Base-by-base conservation (phyloP, 2,888 invertebrate species). In the Agrotis exclamationis region DNA sequence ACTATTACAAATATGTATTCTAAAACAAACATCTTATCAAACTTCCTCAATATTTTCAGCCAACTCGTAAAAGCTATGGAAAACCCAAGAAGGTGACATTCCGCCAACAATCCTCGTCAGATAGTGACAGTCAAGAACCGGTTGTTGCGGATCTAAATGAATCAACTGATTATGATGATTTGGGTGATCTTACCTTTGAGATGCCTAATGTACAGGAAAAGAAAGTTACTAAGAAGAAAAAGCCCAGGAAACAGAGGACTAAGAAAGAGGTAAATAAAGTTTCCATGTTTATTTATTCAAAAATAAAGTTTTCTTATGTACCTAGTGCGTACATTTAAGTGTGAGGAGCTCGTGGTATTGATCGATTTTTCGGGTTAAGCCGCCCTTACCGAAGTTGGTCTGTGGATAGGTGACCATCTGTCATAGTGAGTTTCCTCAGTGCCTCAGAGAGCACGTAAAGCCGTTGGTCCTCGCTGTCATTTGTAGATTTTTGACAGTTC, bases 21-120 rank as follows among this genome's bases (percentile, higher is more conserved):
- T n/a, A n/a, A n/a, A n/a, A n/a, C n/a, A n/a, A 28, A 28, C 5
- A 33, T 33, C 3, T 50, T 22, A 77, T 14, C 1, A 22, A n/a
- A 53, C 2, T n/a, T 1, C 6, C 62, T 69, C 3, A 2, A 64
- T 0, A 24, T 47, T 93, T 89, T 14, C 92, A 96, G 96, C 92
- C 91, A 39, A 83, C 85, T 4, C 90, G 95, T 48, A 96, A 95
- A 81, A 96, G 96, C 76, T 96, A 96, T 70, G 91, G 93, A 1
- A 96, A 95, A 86, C 77, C 91, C 1, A 95, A 95, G 79, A 96
- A 93, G 73, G 94, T 95, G 5, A 85, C 92, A 70, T 95, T 95
- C 87, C 85, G 79, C 0, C 90, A 92, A 51, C 79, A 69, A 28
- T 89, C 92, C 4, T 72, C 79, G 3, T 90, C 91, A 0, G 89